Percentiles rank a stretch among this genome's conserved stretches.
phyloP scores from a whole-genome alignment of 2,113 vertebrate genomes.

The Anthoscopus minutus region DNA sequence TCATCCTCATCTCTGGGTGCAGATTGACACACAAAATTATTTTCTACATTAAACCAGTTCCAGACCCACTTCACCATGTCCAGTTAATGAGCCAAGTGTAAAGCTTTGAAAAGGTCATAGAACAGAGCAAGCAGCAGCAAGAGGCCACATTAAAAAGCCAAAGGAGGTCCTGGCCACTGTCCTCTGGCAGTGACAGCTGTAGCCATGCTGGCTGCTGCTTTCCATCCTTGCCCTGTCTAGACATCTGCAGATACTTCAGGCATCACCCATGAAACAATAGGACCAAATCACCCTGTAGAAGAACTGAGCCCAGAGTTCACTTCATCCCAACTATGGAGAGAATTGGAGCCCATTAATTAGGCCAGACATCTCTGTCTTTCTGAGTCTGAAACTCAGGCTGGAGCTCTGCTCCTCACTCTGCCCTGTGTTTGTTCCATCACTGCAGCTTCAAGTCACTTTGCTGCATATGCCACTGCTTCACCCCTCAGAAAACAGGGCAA shows the following conservation, averaged over 20 bases:
- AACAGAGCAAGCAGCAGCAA: neutral
- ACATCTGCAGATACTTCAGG: neutral
- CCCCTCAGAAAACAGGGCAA: neutral
- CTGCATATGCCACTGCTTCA: neutral
- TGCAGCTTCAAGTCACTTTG: neutral
- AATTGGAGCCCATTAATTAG: neutral
- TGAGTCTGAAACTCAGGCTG: neutral
- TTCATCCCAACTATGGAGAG: neutral
- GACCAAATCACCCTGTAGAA: neutral
- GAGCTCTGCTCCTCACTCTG: neutral
- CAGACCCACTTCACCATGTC: neutral
- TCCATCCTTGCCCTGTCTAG: neutral
- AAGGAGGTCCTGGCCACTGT: neutral
- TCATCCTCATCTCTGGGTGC: neutral
- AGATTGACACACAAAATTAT: neutral
- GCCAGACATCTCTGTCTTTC: neutral
- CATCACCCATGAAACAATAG: neutral
- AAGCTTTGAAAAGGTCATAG: neutral
- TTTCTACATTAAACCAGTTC: neutral
- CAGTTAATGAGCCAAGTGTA: neutral
- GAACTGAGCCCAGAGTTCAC: neutral
- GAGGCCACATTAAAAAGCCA: neutral
- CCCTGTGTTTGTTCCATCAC: accelerated
- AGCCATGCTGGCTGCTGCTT: neutral
- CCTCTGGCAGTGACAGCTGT: neutral